Evolutionary conservation across 2,113 vertebrate species (phyloP), one percentile per base, ranked within the genome.

Genomic region (Dryoscopus gambensis): DNA sequence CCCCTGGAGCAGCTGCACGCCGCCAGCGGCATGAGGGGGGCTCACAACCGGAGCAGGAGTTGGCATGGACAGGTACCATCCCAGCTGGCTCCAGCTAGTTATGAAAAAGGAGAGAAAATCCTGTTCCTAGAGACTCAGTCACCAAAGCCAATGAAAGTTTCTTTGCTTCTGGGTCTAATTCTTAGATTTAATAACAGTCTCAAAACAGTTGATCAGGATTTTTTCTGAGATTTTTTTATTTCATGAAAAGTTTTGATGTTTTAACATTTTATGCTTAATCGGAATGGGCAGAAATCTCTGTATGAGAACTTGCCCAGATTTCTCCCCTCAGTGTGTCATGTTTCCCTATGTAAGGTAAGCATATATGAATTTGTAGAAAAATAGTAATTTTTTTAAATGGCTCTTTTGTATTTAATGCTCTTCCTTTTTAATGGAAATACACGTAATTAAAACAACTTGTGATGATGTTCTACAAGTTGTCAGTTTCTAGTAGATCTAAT

Each of bases 401-500:
- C 10, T 74, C 10, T 56, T 81, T 93, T 87, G 21, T 57, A 12
- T 87, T 57, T 56, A 57, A 59, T 55, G 25, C 17, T 90, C 20
- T 69, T 91, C 27, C 27, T 79, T 91, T 91, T 82, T 50, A 76
- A 74, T 87, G 28, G 46, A 91, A 73, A 63, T 70, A 31, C 46
- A 65, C 20, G 11, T 59, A 64, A 49, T 93, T 84, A 70, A 86
- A 95, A 68, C 44, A 71, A 93, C 39, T 78, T 77, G 33, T 67
- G 65, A 79, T 71, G 12, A 27, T 74, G 69, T 57, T 75, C 52
- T 52, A 31, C 59, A 83, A 85, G 35, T 86, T 95, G 56, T 88
- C 37, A 18, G 73, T 92, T 96, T 80, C 60, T 80, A 68, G 49
- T 76, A 23, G 77, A 83, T 90, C 62, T 57, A 88, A 97, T 94